phyloP scores from a whole-genome alignment of 2,797 vertebrate genomes.

The Ceryle rudis region DNA sequence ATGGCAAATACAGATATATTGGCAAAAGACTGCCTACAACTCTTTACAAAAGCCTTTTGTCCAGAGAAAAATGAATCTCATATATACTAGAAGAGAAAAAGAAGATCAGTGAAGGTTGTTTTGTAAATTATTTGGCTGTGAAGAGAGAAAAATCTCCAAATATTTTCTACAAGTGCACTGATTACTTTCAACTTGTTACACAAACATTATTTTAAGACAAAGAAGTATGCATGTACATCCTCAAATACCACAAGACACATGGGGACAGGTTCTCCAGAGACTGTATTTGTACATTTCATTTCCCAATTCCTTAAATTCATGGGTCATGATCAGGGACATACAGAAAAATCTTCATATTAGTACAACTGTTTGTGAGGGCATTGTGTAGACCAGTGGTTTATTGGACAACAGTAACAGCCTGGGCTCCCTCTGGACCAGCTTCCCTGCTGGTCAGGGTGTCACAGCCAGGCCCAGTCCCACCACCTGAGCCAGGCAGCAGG shows the following conservation, averaged over 20 bases:
- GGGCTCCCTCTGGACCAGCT: neutral
- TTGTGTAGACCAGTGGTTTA: accelerated
- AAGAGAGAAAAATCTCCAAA: neutral
- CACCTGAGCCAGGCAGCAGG: neutral
- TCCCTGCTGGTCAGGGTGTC: accelerated
- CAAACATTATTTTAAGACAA: neutral
- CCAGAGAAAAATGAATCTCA: neutral
- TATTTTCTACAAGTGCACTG: neutral
- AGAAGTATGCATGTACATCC: accelerated
- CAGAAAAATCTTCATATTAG: neutral
- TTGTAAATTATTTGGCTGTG: neutral
- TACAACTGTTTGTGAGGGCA: neutral
- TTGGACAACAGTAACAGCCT: neutral
- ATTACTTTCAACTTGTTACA: neutral
- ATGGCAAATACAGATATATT: neutral
- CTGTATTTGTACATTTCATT: neutral
- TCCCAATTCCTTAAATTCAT: neutral
- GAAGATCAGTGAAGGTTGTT: neutral
- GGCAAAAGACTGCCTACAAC: neutral
- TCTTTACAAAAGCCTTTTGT: neutral
- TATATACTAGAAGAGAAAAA: neutral
- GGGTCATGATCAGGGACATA: neutral
- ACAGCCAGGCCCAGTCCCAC: too few relatives aligned
- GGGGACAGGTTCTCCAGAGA: neutral
- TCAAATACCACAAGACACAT: neutral